Base-by-base conservation (phyloP, 2,888 invertebrate genomes). In the Euspilapteryx auroguttella region DNA sequence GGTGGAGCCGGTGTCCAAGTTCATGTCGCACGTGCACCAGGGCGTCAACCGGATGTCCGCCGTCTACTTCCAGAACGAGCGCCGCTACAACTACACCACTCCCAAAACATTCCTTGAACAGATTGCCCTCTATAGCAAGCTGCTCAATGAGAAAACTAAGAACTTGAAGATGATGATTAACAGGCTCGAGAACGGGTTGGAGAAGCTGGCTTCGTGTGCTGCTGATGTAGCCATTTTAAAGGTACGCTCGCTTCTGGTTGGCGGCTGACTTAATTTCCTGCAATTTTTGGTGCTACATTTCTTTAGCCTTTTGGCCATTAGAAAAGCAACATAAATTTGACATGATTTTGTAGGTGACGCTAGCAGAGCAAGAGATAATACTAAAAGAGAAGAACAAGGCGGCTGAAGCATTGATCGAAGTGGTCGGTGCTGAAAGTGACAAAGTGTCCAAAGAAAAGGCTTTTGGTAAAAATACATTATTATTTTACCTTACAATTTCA, bases 21-120 rank as follows among this genome's bases (percentile, higher is more conserved):
- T 94, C 54, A 94, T 96, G 94, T 89, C 95, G 0, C 87, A 83
- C 49, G 93, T 90, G 0, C 96, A 97, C 51, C 82, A 83, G 32
- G 86, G 88, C 14, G 95, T 95, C 1, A 94, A 94, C 50, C 81
- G 86, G 24, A 87, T 92, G 75, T 94, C 94, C 0, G 75, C 81
- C 3, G 55, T 80, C 4, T 96, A 94, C 59, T 77, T 90, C 36
- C 73, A 80, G 39, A 94, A 93, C 49, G 95, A 96, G 43, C 84
- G 85, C 22, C 81, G 95, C 3, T 94, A 93, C 63, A 96, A 96
- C 59, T 96, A 96, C 58, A 96, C 96, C 1, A 97, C 96, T 1
- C 96, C 96, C 0, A 97, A 97, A 69, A 90, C 93, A 1, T 97
- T 95, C 66, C 66, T 97, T 25, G 96, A 96, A 53, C 90, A 94